Conservation (phyloP, 2,797 vertebrate genomes). For the Pseudotriccus pelzelni region DNA sequence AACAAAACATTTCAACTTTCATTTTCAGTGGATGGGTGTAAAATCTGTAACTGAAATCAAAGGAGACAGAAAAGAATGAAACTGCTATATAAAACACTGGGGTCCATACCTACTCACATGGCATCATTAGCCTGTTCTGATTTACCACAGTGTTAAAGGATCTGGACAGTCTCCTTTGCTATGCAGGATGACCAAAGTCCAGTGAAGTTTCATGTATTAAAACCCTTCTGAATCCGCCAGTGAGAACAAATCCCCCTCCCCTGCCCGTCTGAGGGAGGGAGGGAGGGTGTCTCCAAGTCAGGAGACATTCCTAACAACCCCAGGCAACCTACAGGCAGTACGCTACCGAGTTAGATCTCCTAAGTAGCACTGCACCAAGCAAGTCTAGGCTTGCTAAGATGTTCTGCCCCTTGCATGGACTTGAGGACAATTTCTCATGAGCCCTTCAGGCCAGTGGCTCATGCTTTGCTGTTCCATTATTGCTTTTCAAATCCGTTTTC, state of each 20-base stretch:
- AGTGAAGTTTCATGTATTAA: not conserved
- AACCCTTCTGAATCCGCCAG: conserved; percentile 11
- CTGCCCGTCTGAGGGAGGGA: not conserved
- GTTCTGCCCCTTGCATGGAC: not conserved
- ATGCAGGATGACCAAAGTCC: not conserved
- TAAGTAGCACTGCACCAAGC: conserved; percentile 17
- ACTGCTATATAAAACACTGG: not conserved
- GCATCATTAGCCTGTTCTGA: conserved; percentile 12
- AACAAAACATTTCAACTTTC: not conserved
- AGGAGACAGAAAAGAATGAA: conserved; percentile 22
- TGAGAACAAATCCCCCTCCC: not conserved
- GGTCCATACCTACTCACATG: not conserved
- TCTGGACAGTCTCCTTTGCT: conserved; percentile 16
- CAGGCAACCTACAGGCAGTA: conserved; percentile 30
- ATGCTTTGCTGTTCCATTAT: not conserved
- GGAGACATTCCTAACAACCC: conserved; percentile 22
- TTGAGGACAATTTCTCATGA: not conserved
- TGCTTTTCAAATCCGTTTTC: not conserved
- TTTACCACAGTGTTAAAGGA: conserved; percentile 20
- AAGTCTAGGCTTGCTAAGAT: conserved; percentile 31
- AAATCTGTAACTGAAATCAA: conserved; percentile 15
- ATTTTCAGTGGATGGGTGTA: not conserved
- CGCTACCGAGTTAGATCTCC: not conserved
- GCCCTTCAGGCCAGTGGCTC: not conserved
- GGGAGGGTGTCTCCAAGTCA: not conserved